Percentiles rank a stretch among this genome's conserved stretches.
These are phyloP conservation scores for Drosophila grimshawi DNA, from an alignment of 1,140 invertebrate genomes.

Conservation along the genomic window DNA sequence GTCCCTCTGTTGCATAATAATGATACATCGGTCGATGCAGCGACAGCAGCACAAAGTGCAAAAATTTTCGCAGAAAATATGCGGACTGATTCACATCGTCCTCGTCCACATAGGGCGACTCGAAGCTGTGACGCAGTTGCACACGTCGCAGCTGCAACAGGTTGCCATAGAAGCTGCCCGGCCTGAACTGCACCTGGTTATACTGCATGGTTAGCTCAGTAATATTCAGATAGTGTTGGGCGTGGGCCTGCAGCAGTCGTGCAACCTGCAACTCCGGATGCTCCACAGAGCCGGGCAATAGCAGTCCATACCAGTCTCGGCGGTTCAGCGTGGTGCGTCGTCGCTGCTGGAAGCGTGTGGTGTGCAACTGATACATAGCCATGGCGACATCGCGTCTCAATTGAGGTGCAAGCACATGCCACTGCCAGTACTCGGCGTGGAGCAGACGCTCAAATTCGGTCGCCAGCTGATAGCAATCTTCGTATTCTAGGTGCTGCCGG, in stretches of 20 bases:
- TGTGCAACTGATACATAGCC: conserved; percentile 72
- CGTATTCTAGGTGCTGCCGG: conserved; percentile 39
- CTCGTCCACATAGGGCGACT: conserved; percentile 50
- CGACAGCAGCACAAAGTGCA: conserved; percentile 65
- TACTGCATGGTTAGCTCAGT: conserved; percentile 48
- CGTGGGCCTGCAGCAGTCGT: conserved; percentile 58
- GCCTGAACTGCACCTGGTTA: conserved; percentile 5
- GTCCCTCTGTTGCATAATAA: conserved; percentile 78
- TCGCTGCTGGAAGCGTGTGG: conserved; percentile 70
- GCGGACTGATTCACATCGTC: conserved; percentile 71
- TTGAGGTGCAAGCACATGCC: conserved; percentile 56
- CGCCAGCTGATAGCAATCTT: conserved; percentile 63
- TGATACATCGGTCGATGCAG: conserved; percentile 71
- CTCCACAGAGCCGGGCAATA: conserved; percentile 55
- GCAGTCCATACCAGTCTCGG: conserved; percentile 62
- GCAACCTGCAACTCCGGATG: conserved; percentile 69
- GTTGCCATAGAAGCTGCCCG: conserved; percentile 57
- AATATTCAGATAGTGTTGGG: conserved; percentile 60
- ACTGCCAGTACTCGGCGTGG: conserved; percentile 75
- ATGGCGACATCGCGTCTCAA: conserved; percentile 64
- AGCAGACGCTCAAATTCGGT: conserved; percentile 69
- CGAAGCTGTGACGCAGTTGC: conserved; percentile 53
- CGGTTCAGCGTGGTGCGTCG: conserved; percentile 43
- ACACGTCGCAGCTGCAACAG: conserved; percentile 51
- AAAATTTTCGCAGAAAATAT: conserved; percentile 72